phyloP scores from a whole-genome alignment of 2,113 vertebrate genomes.

The Microtus ochrogaster region DNA sequence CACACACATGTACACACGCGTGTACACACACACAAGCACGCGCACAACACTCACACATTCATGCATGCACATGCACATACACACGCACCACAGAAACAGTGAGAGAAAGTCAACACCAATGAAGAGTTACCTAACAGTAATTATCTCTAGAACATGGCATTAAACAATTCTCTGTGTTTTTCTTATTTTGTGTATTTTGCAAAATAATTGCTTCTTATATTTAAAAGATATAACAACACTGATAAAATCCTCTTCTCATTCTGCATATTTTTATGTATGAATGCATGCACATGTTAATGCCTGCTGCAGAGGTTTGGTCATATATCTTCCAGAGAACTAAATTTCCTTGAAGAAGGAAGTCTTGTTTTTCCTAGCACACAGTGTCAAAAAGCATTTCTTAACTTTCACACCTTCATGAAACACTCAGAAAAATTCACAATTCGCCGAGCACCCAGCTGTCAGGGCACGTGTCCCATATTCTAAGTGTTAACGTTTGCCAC shows the following conservation, averaged over 20 bases:
- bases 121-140: neutral
- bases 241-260: neutral
- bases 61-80: neutral
- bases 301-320: neutral
- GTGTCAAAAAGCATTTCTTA: constrained; percentile 12
- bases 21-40: neutral
- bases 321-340: neutral
- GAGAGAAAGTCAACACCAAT: neutral
- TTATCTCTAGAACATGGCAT: neutral
- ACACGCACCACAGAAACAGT: neutral
- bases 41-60: neutral
- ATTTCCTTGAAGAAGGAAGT: neutral
- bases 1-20: neutral
- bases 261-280: neutral
- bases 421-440: neutral
- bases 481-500: neutral
- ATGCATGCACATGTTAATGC: neutral
- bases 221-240: neutral
- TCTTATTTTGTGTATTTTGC: neutral
- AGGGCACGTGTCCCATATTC: neutral
- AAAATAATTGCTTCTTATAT: neutral
- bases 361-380: neutral
- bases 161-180: neutral
- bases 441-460: neutral
- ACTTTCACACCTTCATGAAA: neutral